Evolutionary conservation across 2,888 invertebrate species (phyloP), one percentile per base, ranked within the genome.

Genomic region (Salticus scenicus): DNA sequence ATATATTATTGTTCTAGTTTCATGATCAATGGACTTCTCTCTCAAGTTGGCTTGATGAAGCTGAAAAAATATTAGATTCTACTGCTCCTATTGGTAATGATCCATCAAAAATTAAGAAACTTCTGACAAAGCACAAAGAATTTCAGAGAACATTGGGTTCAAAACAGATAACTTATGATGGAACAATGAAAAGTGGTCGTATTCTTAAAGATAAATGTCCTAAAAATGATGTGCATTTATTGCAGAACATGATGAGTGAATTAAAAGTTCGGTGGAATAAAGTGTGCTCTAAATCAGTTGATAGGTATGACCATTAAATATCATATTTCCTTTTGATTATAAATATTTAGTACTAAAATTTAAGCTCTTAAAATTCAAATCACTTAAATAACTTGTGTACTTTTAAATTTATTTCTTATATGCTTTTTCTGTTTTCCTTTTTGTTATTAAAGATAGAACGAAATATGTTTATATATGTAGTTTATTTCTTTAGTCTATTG

Each of bases 271-370:
- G 96, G 89, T 98, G 97, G 97, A 97, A 96, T 47, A 94, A 94
- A 0, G 96, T 98, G 17, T 98, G 98, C 92, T 95, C 95, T 1
- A 97, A 97, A 93, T 97, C 98, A 90, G 97, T 98, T 27, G 98
- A 98, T 89, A 94, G 98, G 91, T 92, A 88, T 57, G n/a, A n/a
- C n/a, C n/a, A n/a, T n/a, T n/a, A n/a, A n/a, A n/a, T n/a, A n/a
- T n/a, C n/a, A n/a, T n/a, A n/a, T n/a, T n/a, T n/a, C n/a, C n/a
- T n/a, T n/a, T n/a, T n/a, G n/a, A n/a, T n/a, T n/a, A n/a, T n/a
- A n/a, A n/a, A n/a, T n/a, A n/a, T n/a, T n/a, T n/a, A n/a, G n/a
- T n/a, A n/a, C n/a, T n/a, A n/a, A n/a, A n/a, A n/a, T n/a, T n/a
- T n/a, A n/a, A n/a, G n/a, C n/a, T n/a, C n/a, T n/a, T n/a, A n/a